Conservation (phyloP, 2,888 invertebrate genomes). For the Cordylochernes scorpioides region DNA sequence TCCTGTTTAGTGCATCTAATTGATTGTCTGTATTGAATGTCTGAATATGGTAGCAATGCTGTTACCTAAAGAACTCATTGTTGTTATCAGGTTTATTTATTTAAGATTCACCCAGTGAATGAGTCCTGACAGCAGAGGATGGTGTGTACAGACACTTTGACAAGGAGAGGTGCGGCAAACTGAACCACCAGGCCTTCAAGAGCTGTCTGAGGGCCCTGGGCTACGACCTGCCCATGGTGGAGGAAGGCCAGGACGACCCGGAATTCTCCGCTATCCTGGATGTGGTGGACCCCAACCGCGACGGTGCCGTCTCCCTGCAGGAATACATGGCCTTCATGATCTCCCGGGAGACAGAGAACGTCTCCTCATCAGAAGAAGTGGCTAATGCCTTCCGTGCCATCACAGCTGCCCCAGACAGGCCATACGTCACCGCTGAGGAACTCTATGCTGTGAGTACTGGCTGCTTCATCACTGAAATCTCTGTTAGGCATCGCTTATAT, state of each 20-base stretch:
- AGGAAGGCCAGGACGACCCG: slow-evolving; percentile 93
- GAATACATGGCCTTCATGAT: slow-evolving; percentile 99
- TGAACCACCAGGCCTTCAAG: slow-evolving; percentile 97
- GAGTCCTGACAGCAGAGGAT: no score
- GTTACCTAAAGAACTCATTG: no score
- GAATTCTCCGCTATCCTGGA: slow-evolving; percentile 91
- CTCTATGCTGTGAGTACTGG: slow-evolving; percentile 61
- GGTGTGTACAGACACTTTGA: slow-evolving; percentile 59
- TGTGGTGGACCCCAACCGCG: slow-evolving; percentile 45
- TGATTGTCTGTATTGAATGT: no score
- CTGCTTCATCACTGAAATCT: neutral
- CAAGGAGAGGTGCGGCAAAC: slow-evolving; percentile 88
- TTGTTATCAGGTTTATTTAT: no score
- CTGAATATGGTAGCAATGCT: no score
- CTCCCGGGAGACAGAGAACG: slow-evolving; percentile 98
- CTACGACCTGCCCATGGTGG: slow-evolving; percentile 97
- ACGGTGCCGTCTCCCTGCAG: slow-evolving; percentile 89
- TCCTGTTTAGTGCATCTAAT: no score
- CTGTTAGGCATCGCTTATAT: neutral
- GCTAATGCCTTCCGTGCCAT: slow-evolving; percentile 98
- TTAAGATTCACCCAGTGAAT: no score
- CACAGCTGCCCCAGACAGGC: slow-evolving; percentile 69
- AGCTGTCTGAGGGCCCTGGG: slow-evolving; percentile 92
- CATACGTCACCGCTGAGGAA: slow-evolving; percentile 95
- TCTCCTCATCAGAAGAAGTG: slow-evolving; percentile 94